Percentiles rank a stretch among this genome's conserved stretches.
These are phyloP conservation scores for Tetramorium alpestre DNA, from an alignment of 1,140 invertebrate species.

Conservation along the genomic window DNA sequence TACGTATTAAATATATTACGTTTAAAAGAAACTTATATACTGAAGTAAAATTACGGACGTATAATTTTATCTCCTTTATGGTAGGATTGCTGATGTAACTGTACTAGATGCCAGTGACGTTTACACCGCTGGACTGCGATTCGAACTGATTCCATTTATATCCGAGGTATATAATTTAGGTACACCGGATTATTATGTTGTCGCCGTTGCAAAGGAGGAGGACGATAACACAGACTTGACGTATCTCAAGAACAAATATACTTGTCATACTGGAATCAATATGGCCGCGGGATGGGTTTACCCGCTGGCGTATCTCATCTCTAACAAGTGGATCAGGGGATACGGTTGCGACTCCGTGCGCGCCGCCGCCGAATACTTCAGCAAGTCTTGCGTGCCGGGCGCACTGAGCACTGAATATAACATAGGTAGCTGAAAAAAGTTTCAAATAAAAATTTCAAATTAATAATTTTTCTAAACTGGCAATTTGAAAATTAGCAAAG, in stretches of 20 bases:
- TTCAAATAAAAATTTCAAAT: neutral
- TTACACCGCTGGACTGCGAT: slow-evolving; percentile 94
- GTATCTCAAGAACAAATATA: slow-evolving; percentile 94
- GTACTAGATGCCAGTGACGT: slow-evolving; percentile 97
- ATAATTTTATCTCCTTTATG: slow-evolving; percentile 33
- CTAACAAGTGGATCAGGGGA: slow-evolving; percentile 96
- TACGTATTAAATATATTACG: slow-evolving; percentile 74
- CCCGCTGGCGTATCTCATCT: slow-evolving; percentile 96
- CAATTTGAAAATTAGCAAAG: neutral
- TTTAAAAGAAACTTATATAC: neutral
- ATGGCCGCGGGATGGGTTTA: slow-evolving; percentile 98
- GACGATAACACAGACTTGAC: slow-evolving; percentile 95
- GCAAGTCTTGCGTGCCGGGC: slow-evolving; percentile 95
- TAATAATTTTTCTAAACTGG: neutral
- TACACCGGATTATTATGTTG: slow-evolving; percentile 95
- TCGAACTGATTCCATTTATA: slow-evolving; percentile 94
- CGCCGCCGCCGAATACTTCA: slow-evolving; percentile 97
- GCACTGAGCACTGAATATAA: slow-evolving; percentile 95
- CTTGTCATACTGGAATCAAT: slow-evolving; percentile 96
- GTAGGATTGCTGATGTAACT: slow-evolving; percentile 92
- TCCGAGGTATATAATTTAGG: slow-evolving; percentile 95
- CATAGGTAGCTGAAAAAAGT: slow-evolving; percentile 77
- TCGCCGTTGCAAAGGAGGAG: slow-evolving; percentile 96
- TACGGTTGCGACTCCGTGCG: slow-evolving; percentile 96
- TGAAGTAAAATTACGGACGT: neutral